Evolutionary conservation across 2,113 vertebrate genomes (phyloP).

Genomic region (Callocephalon fimbriatum): DNA sequence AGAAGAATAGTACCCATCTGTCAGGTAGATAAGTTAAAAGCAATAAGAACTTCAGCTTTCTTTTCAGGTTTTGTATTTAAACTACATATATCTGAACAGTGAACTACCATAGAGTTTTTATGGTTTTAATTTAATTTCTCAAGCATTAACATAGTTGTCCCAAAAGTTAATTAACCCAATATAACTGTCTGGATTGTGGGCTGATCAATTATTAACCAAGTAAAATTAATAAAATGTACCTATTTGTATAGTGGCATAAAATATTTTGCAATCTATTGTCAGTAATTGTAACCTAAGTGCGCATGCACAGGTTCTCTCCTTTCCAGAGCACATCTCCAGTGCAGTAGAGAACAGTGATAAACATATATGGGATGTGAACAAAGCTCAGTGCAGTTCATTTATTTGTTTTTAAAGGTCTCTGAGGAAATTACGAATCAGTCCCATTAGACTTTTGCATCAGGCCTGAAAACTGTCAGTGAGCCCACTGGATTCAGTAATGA

Average conservation of each 20-base stretch:
- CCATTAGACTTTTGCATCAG: background rate
- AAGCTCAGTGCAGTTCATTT: background rate
- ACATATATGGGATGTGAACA: accelerated
- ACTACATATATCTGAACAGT: background rate
- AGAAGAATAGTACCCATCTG: background rate
- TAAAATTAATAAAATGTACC: background rate
- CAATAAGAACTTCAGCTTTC: background rate
- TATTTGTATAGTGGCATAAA: background rate
- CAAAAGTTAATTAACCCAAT: background rate
- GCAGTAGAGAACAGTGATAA: background rate
- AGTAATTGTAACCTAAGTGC: background rate
- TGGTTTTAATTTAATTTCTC: background rate
- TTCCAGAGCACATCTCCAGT: background rate
- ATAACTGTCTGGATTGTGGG: background rate
- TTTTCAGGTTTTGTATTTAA: background rate
- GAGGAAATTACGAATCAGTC: background rate
- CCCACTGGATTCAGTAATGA: background rate
- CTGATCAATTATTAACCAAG: background rate
- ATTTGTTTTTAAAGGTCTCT: background rate
- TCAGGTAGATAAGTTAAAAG: background rate
- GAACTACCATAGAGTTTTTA: background rate
- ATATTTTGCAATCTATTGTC: background rate
- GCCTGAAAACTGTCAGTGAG: background rate
- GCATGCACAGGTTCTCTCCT: background rate
- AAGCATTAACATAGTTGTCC: background rate